Evolutionary conservation across 1,140 invertebrate genomes (phyloP).

Genomic region (Zaprionus nigranus): DNA sequence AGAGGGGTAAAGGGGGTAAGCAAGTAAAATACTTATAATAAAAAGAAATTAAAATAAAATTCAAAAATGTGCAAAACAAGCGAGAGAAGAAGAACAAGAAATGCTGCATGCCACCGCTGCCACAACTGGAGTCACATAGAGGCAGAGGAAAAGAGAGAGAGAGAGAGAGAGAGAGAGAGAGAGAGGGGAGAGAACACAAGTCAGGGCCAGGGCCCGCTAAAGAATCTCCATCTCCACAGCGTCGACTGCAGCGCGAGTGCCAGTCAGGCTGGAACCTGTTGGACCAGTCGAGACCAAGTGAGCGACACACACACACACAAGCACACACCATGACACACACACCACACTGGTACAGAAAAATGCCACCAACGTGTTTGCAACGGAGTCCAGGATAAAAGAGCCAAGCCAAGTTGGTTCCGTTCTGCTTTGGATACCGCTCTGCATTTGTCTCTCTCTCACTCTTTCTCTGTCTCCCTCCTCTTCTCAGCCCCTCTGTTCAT

Average conservation of each 20-base stretch:
- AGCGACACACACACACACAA: conserved; percentile 32
- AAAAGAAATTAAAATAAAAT: conserved; percentile 84
- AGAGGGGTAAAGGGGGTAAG: conserved; percentile 4
- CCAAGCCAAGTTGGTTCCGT: conserved; percentile 11
- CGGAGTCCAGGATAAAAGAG: conserved; percentile 69
- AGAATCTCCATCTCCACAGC: conserved; percentile 61
- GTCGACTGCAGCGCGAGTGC: conserved; percentile 3
- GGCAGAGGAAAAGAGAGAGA: not conserved
- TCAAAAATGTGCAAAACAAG: conserved; percentile 80
- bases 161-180: not conserved
- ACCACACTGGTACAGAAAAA: conserved; percentile 46
- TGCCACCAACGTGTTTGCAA: conserved; percentile 78
- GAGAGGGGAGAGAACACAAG: not conserved
- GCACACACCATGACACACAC: conserved; percentile 7
- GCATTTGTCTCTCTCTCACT: not conserved
- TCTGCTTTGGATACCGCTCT: not conserved
- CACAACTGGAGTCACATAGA: not conserved
- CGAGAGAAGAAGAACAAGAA: conserved; percentile 58
- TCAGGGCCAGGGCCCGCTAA: conserved; percentile 53
- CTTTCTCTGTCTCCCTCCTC: too few relatives aligned
- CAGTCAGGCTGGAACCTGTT: conserved; percentile 72
- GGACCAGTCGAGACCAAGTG: conserved; percentile 67
- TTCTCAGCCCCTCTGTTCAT: too few relatives aligned
- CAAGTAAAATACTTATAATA: conserved; percentile 77
- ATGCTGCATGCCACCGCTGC: conserved; percentile 71